Base-by-base conservation (phyloP, 2,888 invertebrate genomes). In the Lasioglossum pauxillum region DNA sequence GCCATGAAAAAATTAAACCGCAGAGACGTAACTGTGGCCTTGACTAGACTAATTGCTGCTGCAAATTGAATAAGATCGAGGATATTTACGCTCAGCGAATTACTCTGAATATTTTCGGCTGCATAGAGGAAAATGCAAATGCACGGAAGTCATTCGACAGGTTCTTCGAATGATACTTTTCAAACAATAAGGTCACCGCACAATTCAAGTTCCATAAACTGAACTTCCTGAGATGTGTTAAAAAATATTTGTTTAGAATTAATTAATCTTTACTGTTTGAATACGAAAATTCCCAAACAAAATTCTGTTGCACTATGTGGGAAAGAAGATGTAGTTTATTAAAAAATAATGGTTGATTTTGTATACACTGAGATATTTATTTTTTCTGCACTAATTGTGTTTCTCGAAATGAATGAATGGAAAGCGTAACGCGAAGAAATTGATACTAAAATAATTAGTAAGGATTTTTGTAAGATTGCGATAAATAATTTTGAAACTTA, bases 21-120 rank as follows among this genome's bases (percentile, higher is more conserved):
- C 67, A 69, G n/a, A n/a, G 77, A 77, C 67, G 77, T 77, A 69
- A 77, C 46, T 16, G 31, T 35, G 49, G n/a, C 78, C 78, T 84
- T 84, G 49, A 35, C 14, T 78, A 27, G 27, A 19, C 46, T 74
- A 67, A 84, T 77, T 69, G 14, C 19, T 1, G 5, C 53, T 35
- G 46, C 49, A 60, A 60, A 78, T 49, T 84, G 31, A 23, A n/a
- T 60, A 46, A 69, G 77, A 75, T 84, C 27, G 60, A 7, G 19
- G 16, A 38, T 10, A 19, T 74, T 74, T 84, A 53, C 41, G 73
- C 67, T 77, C 31, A 67, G 46, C 23, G 38, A 83, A 53, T 23
- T 35, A 19, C 12, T n/a, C 71, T 49, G 31, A 35, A 35, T 35
- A 53, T 44, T 23, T 35, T 0, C 57, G 19, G 35, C 12, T 75